Percentiles rank a stretch among this genome's conserved stretches.
These are phyloP conservation scores for Holothuria glaberrima DNA, from an alignment of 35 echinoderm and acorn worm species.

Conservation along the genomic window DNA sequence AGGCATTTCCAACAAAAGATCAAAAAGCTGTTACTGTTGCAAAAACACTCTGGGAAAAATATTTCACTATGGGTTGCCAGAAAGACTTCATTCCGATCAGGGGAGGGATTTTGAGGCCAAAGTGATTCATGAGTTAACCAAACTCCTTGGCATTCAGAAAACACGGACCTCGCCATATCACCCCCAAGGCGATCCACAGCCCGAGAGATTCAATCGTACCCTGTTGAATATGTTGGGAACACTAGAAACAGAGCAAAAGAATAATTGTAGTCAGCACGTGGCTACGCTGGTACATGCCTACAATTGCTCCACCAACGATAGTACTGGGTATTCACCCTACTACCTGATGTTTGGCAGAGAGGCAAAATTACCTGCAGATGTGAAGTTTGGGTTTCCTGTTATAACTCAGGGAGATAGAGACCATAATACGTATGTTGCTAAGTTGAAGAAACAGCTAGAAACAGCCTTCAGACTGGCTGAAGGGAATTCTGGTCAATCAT, in stretches of 20 bases:
- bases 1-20: conserved; percentile 63
- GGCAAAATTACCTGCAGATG: too few relatives aligned
- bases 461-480: too few relatives aligned
- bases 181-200: conserved; percentile 63
- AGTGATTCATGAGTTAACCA: conserved; percentile 44
- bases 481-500: too few relatives aligned
- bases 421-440: too few relatives aligned
- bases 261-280: conserved; percentile 59
- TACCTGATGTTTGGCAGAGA: too few relatives aligned
- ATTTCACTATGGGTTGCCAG: conserved; percentile 64
- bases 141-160: conserved; percentile 39
- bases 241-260: conserved; percentile 44
- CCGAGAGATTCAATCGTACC: conserved; percentile 60
- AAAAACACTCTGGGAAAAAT: conserved; percentile 52
- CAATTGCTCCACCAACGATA: too few relatives aligned
- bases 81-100: conserved; percentile 69
- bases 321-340: too few relatives aligned
- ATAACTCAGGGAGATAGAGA: too few relatives aligned
- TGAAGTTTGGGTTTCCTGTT: too few relatives aligned
- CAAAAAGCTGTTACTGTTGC: conserved; percentile 62
- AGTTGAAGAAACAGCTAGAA: too few relatives aligned
- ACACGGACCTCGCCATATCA: conserved; percentile 56
- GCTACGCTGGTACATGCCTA: conserved; percentile 67
- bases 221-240: conserved; percentile 68
- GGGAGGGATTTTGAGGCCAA: conserved; percentile 64